A percentile compares a stretch with the other conserved stretches of the same genome.
Conservation (phyloP, 2,797 vertebrate species). For the Morus bassanus region DNA sequence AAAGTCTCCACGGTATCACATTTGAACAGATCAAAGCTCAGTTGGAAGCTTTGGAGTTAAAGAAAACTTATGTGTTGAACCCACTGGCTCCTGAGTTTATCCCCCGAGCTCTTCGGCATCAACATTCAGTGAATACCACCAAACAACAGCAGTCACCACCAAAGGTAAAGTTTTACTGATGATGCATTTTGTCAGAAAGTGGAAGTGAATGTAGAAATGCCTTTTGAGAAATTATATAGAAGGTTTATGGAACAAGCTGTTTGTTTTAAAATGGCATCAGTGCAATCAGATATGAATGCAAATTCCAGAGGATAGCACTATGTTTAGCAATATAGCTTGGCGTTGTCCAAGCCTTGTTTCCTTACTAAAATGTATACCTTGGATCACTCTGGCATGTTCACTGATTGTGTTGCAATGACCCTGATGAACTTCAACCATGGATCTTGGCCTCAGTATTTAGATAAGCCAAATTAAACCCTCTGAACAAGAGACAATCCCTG, state of each 20-base stretch:
- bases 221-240: neutral
- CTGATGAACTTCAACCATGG: neutral
- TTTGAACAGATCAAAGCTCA: conserved; percentile 98
- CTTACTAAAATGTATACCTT: neutral
- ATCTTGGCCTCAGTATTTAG: neutral
- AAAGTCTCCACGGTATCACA: conserved; percentile 97
- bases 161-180: conserved; percentile 79
- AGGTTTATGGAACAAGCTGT: neutral
- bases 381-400: neutral
- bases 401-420: neutral
- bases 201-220: neutral
- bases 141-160: conserved; percentile 93
- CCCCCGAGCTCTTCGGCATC: conserved; percentile 92
- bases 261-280: neutral
- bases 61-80: conserved; percentile 99
- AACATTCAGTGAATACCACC: conserved; percentile 78
- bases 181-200: neutral
- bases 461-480: neutral
- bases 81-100: conserved; percentile 98
- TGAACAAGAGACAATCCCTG: neutral
- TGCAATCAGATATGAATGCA: neutral
- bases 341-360: neutral
- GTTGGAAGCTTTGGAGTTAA: conserved; percentile 96
- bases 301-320: neutral
- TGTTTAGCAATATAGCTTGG: neutral